Evolutionary conservation across 2,113 vertebrate species (phyloP).

Genomic region (Nyctibius bracteatus): DNA sequence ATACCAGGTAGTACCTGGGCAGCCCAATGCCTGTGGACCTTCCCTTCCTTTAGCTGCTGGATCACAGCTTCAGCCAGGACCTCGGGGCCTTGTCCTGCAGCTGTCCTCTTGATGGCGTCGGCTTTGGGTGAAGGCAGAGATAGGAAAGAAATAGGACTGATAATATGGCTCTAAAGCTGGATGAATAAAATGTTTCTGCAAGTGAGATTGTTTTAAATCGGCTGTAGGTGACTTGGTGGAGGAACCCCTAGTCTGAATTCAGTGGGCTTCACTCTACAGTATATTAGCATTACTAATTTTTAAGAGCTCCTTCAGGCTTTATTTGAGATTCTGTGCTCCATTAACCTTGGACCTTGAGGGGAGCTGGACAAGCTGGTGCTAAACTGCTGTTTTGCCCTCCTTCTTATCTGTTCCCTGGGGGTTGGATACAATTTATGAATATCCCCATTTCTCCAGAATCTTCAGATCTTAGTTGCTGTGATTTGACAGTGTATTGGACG

Average conservation of each 20-base stretch:
- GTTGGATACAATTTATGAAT: background rate
- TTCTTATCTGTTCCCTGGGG: background rate
- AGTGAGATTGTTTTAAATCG: background rate
- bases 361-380: background rate
- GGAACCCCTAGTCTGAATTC: background rate
- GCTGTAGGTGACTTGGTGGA: background rate
- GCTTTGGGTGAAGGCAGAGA: background rate
- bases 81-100: rapidly evolving
- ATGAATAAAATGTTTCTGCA: background rate
- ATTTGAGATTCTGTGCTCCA: background rate
- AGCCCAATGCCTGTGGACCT: rapidly evolving
- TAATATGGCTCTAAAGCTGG: background rate
- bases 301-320: background rate
- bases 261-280: background rate
- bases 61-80: background rate
- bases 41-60: background rate
- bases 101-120: background rate
- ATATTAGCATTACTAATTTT: background rate
- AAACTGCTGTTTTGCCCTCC: background rate
- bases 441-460: background rate
- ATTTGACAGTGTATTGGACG: background rate
- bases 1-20: background rate
- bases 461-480: background rate
- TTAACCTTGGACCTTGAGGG: background rate
- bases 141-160: background rate